Conservation (phyloP, 2,113 vertebrate genomes). For the Prietella phreatophila region DNA sequence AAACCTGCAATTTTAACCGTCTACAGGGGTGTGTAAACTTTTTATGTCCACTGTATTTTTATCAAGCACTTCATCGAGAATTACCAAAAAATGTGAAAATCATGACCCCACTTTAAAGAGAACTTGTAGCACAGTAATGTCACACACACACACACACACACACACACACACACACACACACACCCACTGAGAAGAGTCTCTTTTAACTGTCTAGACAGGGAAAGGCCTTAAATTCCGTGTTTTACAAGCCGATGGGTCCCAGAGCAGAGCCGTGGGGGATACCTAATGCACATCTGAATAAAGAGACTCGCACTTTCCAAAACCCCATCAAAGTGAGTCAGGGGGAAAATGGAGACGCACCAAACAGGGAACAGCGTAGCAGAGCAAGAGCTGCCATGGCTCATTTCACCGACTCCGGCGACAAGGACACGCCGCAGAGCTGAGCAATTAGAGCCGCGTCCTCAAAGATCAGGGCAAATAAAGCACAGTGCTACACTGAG, state of each 20-base stretch:
- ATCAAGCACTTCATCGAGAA: background rate
- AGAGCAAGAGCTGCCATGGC: slow-evolving; percentile 48
- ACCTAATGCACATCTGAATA: slow-evolving; percentile 44
- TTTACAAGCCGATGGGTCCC: slow-evolving; percentile 39
- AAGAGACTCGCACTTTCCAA: slow-evolving; percentile 35
- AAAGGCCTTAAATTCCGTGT: slow-evolving; percentile 46
- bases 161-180: background rate
- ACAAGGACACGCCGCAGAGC: slow-evolving; percentile 36
- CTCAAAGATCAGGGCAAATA: slow-evolving; percentile 42
- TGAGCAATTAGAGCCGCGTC: slow-evolving; percentile 55
- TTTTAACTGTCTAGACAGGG: slow-evolving; percentile 24
- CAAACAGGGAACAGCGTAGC: slow-evolving; percentile 28
- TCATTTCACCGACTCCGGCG: slow-evolving; percentile 38
- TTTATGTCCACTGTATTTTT: background rate
- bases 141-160: slow-evolving; percentile 13
- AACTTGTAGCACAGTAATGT: background rate
- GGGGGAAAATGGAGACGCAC: slow-evolving; percentile 34
- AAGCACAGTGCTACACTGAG: slow-evolving; percentile 32
- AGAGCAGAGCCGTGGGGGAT: slow-evolving; percentile 37
- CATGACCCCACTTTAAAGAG: background rate
- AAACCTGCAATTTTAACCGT: background rate
- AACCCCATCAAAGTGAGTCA: slow-evolving; percentile 25
- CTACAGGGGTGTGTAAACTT: background rate
- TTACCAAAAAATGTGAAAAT: background rate
- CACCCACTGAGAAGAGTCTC: background rate